These are phyloP conservation scores for Epiblema foenella DNA, from an alignment of 2,888 invertebrate species.

Conservation along the genomic window DNA sequence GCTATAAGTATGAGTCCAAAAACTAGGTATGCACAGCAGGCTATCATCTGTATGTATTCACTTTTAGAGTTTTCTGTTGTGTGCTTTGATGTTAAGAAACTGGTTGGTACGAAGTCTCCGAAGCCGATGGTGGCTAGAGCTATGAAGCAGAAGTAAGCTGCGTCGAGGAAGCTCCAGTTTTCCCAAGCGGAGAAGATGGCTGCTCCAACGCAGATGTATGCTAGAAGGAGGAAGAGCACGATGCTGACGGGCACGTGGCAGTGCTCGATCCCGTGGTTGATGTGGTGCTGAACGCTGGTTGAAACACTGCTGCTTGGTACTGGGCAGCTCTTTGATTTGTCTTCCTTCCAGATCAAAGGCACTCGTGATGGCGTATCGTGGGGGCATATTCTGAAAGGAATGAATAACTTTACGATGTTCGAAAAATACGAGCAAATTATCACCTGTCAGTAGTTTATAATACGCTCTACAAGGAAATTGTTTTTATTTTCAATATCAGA, in stretches of 20 bases:
- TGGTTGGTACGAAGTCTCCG: constrained; percentile 89
- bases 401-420: not conserved
- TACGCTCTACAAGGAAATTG: not conserved
- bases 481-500: too few species aligned
- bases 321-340: constrained; percentile 70
- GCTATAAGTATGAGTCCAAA: constrained; percentile 92
- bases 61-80: constrained; percentile 73
- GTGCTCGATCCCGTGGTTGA: constrained; percentile 68
- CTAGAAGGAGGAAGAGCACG: constrained; percentile 88
- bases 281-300: constrained; percentile 68
- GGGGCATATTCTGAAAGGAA: constrained; percentile 75
- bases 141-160: constrained; percentile 93
- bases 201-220: constrained; percentile 91
- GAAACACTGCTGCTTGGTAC: constrained; percentile 72
- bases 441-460: not conserved
- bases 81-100: constrained; percentile 77
- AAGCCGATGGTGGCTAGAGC: constrained; percentile 93
- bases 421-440: too few species aligned
- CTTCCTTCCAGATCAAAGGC: constrained; percentile 88
- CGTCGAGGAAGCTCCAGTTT: constrained; percentile 92
- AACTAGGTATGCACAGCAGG: constrained; percentile 91
- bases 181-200: constrained; percentile 92
- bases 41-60: constrained; percentile 90
- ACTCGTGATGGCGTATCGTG: constrained; percentile 92
- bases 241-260: constrained; percentile 77